Evolutionary conservation across 2,113 vertebrate genomes (phyloP), one percentile per base, ranked within the genome.

Genomic region (Actinemys pallida): DNA sequence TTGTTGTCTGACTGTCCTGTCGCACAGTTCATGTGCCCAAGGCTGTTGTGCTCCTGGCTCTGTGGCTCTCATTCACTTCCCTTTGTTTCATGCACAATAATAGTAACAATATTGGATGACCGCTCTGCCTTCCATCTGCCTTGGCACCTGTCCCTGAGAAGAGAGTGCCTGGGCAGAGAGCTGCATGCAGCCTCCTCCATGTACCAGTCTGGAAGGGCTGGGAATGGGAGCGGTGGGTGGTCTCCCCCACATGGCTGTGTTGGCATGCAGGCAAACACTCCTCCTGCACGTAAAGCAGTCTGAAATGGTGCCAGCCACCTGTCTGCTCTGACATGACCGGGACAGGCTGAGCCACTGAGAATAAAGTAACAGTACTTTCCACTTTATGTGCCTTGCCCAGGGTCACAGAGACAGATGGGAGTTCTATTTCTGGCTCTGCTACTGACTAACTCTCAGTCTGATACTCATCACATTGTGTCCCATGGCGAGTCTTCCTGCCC

Each of bases 51-150:
- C 8, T 96, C 90, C 87, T 88, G 82, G 94, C 85, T 89, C 3
- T 4, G 52, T 5, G 25, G 53, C 69, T 81, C 47, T 42, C 72
- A 88, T 81, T 88, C 10, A 0, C n/a, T 22, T 91, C 35, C 54
- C 75, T 29, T 59, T 52, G 35, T 54, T 54, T 8, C 57, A 12
- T 1, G 49, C 47, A 91, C 59, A 91, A 94, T 86, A 72, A 92
- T 5, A 93, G 93, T 96, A 90, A 86, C 94, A 45, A 19, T 75
- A 94, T 89, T 88, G 92, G 89, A 84, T 83, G 88, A 69, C 59
- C 54, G 49, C 14, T 47, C 94, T 94, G 90, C 57, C 87, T 93
- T 94, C 76, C 86, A 87, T 92, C 94, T 92, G 93, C 42, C 17
- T 92, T 84, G 45, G 49, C 84, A 90, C 89, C 96, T 14, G 83